A percentile compares a stretch with the other conserved stretches of the same genome.
phyloP scores from a whole-genome alignment of 2,113 vertebrate genomes.

The Gracilinanus agilis region DNA sequence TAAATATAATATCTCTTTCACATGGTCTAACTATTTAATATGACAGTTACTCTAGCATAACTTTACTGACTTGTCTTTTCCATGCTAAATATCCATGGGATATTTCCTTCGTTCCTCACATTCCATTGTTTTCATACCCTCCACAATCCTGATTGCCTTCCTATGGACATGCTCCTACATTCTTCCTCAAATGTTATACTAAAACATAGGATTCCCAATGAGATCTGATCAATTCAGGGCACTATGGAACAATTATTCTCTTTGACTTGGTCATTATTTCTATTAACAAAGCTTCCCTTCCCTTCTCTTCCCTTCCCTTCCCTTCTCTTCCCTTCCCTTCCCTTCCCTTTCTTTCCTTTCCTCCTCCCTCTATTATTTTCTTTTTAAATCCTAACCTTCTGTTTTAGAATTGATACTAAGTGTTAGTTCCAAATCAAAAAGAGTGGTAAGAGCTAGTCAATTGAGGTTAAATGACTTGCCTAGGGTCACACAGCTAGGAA shows the following conservation, averaged over 20 bases:
- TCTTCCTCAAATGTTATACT: neutral
- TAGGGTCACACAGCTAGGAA: too few relatives aligned
- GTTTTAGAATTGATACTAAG: too few relatives aligned
- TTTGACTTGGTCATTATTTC: neutral
- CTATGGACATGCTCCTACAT: neutral
- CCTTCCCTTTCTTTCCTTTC: too few relatives aligned
- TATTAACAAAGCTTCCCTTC: neutral
- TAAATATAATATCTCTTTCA: too few relatives aligned
- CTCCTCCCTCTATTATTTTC: too few relatives aligned
- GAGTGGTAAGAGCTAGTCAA: too few relatives aligned
- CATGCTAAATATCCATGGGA: neutral
- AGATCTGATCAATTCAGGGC: neutral
- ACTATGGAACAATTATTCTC: neutral
- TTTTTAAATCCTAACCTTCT: too few relatives aligned
- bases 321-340: too few relatives aligned
- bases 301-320: too few relatives aligned
- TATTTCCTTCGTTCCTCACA: neutral
- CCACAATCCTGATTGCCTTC: neutral
- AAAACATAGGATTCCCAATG: neutral
- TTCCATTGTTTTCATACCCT: neutral
- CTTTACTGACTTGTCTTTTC: neutral
- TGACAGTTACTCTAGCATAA: neutral
- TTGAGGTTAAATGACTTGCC: too few relatives aligned
- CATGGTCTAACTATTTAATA: neutral
- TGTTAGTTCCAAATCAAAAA: too few relatives aligned